Evolutionary conservation across 2,113 vertebrate genomes (phyloP).

Genomic region (Tapirus terrestris): DNA sequence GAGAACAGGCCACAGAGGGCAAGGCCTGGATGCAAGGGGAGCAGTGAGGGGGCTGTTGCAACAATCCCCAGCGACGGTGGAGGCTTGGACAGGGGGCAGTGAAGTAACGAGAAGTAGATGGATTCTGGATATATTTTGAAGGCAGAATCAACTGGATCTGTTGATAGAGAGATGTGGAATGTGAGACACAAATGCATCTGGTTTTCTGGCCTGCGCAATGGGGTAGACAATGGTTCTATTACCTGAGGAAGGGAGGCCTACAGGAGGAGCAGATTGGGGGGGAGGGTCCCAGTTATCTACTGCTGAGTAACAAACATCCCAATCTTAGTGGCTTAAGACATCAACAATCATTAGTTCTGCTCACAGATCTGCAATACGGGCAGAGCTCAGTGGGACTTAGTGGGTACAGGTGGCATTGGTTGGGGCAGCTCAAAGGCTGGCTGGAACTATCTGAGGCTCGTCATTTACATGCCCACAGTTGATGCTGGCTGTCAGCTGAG

Average conservation of each 20-base stretch:
- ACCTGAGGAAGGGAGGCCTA: not conserved
- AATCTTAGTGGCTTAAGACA: not conserved
- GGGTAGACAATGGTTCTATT: too few species aligned
- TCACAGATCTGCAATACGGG: not conserved
- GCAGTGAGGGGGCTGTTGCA: rapidly evolving
- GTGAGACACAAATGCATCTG: not conserved
- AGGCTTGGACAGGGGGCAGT: not conserved
- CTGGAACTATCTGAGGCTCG: not conserved
- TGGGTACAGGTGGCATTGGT: not conserved
- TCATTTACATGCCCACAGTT: rapidly evolving
- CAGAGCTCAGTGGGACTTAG: not conserved
- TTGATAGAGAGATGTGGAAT: not conserved
- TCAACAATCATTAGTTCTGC: not conserved
- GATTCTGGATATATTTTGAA: not conserved
- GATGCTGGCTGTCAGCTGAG: not conserved
- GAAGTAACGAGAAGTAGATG: not conserved
- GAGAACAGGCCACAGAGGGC: not conserved
- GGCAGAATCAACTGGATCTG: not conserved
- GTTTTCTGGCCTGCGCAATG: not conserved
- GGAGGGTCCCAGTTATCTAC: not conserved
- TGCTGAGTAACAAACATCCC: not conserved
- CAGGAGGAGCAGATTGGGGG: too few species aligned
- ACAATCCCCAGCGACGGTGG: not conserved
- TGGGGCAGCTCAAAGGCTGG: rapidly evolving
- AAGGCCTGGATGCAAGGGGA: not conserved